These are phyloP conservation scores for Andricus grossulariae DNA, from an alignment of 1,140 invertebrate species.

Conservation along the genomic window DNA sequence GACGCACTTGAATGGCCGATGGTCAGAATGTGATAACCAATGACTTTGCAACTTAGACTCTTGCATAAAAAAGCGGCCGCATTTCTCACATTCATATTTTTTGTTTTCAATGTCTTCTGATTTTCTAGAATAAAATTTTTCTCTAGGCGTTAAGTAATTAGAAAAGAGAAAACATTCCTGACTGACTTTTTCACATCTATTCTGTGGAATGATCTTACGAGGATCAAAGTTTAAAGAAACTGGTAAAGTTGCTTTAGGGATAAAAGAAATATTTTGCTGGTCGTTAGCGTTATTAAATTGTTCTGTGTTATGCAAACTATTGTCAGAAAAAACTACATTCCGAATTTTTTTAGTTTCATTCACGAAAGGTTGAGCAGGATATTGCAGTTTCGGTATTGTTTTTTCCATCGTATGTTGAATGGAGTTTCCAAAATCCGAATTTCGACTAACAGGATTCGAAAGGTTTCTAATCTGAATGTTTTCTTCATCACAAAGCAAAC, in stretches of 20 bases:
- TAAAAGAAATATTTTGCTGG: not conserved
- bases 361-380: slow-evolving; percentile 50
- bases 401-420: slow-evolving; percentile 51
- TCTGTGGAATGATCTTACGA: too few species aligned
- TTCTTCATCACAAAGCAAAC: slow-evolving; percentile 65
- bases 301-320: slow-evolving; percentile 32
- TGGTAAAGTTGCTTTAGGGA: not conserved
- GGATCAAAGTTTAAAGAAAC: too few species aligned
- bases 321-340: slow-evolving; percentile 54
- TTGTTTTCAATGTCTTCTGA: slow-evolving; percentile 45
- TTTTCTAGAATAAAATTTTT: not conserved
- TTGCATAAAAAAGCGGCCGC: slow-evolving; percentile 69
- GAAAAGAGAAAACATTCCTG: not conserved
- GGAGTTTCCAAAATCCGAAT: slow-evolving; percentile 55
- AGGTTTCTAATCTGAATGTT: slow-evolving; percentile 65
- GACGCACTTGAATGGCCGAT: slow-evolving; percentile 67
- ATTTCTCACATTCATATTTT: slow-evolving; percentile 70
- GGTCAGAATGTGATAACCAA: slow-evolving; percentile 63
- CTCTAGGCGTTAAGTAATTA: not conserved
- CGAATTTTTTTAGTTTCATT: slow-evolving; percentile 51
- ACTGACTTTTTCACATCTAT: not conserved
- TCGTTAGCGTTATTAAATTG: not conserved
- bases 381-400: slow-evolving; percentile 56
- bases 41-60: slow-evolving; percentile 73
- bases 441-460: slow-evolving; percentile 58